These are phyloP conservation scores for Troilus luridus DNA, from an alignment of 2,888 invertebrate genomes.

Conservation along the genomic window DNA sequence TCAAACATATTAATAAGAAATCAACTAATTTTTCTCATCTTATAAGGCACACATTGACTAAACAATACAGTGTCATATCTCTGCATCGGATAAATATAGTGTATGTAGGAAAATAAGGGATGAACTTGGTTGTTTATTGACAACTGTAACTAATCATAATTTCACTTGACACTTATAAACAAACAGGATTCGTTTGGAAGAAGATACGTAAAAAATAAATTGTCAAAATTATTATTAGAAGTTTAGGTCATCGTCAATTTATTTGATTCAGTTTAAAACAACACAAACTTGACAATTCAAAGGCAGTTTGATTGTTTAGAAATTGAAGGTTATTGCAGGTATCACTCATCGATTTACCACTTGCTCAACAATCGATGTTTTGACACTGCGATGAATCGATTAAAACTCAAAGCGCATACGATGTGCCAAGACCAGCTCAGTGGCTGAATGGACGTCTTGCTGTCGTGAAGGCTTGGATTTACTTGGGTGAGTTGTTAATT, in stretches of 20 bases:
- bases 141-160: background rate
- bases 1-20: conserved; percentile 47
- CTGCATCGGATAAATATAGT: background rate
- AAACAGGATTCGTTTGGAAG: background rate
- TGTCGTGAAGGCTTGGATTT: background rate
- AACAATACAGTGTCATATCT: background rate
- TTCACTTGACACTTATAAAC: background rate
- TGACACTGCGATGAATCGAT: background rate
- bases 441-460: conserved; percentile 54
- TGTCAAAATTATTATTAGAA: background rate
- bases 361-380: conserved; percentile 25
- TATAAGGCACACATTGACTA: background rate
- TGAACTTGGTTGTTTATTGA: background rate
- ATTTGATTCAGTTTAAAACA: background rate
- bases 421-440: conserved; percentile 37
- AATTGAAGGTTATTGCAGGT: conserved; percentile 1
- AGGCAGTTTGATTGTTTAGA: conserved; percentile 18
- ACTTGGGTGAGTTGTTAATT: conserved; percentile 24
- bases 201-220: background rate
- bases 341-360: background rate
- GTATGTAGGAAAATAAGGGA: background rate
- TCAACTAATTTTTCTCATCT: conserved; percentile 20
- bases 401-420: background rate
- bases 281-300: conserved; percentile 15
- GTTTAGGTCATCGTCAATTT: background rate